phyloP scores from a whole-genome alignment of 2,113 vertebrate species.

The Nycticorax nycticorax region DNA sequence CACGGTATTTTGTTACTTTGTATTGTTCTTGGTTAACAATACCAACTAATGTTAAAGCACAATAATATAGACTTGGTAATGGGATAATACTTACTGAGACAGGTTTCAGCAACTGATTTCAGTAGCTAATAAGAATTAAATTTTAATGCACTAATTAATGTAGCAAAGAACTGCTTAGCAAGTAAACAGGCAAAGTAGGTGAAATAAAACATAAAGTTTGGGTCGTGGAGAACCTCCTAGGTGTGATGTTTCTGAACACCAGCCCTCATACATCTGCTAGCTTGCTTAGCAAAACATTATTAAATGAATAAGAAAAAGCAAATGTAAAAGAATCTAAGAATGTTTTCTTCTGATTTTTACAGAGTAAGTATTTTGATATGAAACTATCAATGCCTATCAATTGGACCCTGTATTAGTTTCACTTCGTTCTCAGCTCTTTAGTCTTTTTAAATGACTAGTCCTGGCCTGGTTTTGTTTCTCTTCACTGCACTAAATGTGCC shows the following conservation, averaged over 20 bases:
- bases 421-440: background rate
- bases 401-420: background rate
- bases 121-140: background rate
- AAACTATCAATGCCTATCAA: background rate
- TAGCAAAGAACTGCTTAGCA: background rate
- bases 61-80: background rate
- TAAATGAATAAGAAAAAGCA: background rate
- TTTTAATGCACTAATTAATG: background rate
- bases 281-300: background rate
- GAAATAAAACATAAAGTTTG: background rate
- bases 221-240: background rate
- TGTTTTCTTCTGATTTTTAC: background rate
- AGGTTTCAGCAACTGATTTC: background rate
- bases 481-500: background rate
- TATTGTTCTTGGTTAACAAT: background rate
- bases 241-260: background rate
- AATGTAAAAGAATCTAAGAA: background rate
- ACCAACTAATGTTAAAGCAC: background rate
- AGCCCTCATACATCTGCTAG: background rate
- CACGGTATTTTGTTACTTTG: background rate
- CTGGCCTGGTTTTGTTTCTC: background rate
- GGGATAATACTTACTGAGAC: background rate
- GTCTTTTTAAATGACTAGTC: background rate
- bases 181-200: background rate
- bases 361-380: background rate